Conservation (phyloP, 2,113 vertebrate genomes). For the Macquaria australasica region DNA sequence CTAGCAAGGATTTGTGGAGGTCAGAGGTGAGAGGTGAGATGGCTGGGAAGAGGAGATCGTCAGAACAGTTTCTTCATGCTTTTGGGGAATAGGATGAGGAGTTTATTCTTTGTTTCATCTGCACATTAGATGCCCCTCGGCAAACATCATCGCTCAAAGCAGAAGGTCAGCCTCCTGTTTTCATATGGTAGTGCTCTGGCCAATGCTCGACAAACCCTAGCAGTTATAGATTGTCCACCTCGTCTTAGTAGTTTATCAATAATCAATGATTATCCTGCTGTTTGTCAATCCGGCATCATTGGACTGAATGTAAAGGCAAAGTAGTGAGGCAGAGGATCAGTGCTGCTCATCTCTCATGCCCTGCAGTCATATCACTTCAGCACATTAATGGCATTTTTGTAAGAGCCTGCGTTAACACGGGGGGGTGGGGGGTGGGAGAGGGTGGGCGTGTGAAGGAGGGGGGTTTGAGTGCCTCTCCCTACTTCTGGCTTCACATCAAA, state of each 20-base stretch:
- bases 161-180: constrained; percentile 53
- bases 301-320: constrained; percentile 41
- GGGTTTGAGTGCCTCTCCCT: constrained; percentile 21
- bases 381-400: constrained; percentile 58
- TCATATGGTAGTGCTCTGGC: constrained; percentile 22
- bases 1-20: constrained; percentile 79
- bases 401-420: constrained; percentile 35
- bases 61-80: constrained; percentile 72
- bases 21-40: constrained; percentile 83
- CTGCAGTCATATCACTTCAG: constrained; percentile 60
- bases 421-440: background rate
- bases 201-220: constrained; percentile 12
- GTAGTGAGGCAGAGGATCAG: constrained; percentile 46
- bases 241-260: constrained; percentile 75
- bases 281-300: constrained; percentile 69
- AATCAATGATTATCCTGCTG: constrained; percentile 70
- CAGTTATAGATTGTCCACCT: constrained; percentile 60
- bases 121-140: constrained; percentile 30
- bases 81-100: constrained; percentile 56
- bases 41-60: constrained; percentile 83
- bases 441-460: background rate
- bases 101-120: constrained; percentile 53
- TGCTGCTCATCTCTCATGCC: constrained; percentile 61
- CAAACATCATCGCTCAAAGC: constrained; percentile 53
- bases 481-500: constrained; percentile 64